Conservation (phyloP, 2,888 invertebrate genomes). For the Meandrusa payeni region DNA sequence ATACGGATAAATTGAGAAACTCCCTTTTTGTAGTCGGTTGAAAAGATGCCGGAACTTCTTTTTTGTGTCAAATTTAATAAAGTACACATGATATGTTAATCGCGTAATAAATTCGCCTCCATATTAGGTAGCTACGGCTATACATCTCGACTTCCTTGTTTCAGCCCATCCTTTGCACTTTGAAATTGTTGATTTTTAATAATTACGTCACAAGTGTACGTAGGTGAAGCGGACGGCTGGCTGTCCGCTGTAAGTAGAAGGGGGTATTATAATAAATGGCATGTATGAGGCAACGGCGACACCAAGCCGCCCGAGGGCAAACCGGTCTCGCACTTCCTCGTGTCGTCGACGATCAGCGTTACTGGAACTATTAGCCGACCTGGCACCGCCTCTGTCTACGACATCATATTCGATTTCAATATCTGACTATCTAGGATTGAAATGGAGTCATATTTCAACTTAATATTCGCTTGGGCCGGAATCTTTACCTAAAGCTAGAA, state of each 20-base stretch:
- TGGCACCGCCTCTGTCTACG: slow-evolving; percentile 29
- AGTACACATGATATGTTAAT: too few species aligned
- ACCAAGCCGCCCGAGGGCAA: slow-evolving; percentile 45
- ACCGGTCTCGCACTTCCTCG: slow-evolving; percentile 67
- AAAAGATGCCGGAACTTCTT: too few species aligned
- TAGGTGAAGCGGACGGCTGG: slow-evolving; percentile 51
- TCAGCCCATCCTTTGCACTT: slow-evolving; percentile 26
- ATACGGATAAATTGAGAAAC: too few species aligned
- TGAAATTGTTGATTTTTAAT: slow-evolving; percentile 41
- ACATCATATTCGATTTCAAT: slow-evolving; percentile 15
- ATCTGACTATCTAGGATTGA: neutral
- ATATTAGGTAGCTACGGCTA: slow-evolving; percentile 13
- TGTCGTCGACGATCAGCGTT: slow-evolving; percentile 53
- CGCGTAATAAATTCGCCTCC: neutral
- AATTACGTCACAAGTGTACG: slow-evolving; percentile 46
- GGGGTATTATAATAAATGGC: slow-evolving; percentile 65
- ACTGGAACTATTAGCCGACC: slow-evolving; percentile 53
- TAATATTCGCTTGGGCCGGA: too few species aligned
- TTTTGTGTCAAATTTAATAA: too few species aligned
- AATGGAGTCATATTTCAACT: too few species aligned
- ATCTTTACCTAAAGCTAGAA: neutral
- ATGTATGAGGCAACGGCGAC: slow-evolving; percentile 56
- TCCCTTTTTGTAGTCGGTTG: too few species aligned
- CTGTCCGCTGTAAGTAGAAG: slow-evolving; percentile 52
- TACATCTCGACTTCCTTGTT: slow-evolving; percentile 36